These are phyloP conservation scores for Tetranychus truncatus DNA, from an alignment of 2,888 invertebrate genomes.

Conservation along the genomic window DNA sequence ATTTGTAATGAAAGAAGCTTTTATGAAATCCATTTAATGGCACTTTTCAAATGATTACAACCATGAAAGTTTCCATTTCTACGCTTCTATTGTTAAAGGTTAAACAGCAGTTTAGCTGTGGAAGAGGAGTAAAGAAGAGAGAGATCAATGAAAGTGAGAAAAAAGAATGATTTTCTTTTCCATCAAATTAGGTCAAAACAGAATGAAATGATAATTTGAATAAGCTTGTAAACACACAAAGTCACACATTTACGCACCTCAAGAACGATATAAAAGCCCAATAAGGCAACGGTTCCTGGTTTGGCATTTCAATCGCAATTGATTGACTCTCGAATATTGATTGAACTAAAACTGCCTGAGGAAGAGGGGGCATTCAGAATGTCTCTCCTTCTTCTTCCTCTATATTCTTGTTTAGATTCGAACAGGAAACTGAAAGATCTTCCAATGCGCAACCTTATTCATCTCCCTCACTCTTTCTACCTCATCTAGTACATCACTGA, in stretches of 20 bases:
- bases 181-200: not conserved
- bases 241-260: not conserved
- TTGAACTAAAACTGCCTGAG: not conserved
- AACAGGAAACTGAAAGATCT: not conserved
- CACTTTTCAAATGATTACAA: not conserved
- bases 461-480: not conserved
- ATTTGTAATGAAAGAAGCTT: not conserved
- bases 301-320: not conserved
- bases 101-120: not conserved
- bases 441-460: not conserved
- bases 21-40: not conserved
- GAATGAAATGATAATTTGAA: not conserved
- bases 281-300: not conserved
- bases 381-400: not conserved
- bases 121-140: not conserved
- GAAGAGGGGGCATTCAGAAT: not conserved
- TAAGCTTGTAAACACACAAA: not conserved
- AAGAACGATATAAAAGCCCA: not conserved
- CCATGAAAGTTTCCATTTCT: conserved; percentile 1
- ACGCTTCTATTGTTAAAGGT: not conserved
- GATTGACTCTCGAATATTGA: not conserved
- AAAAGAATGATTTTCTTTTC: not conserved
- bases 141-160: not conserved
- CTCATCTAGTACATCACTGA: not conserved
- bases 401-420: not conserved